Base-by-base conservation (phyloP, 2,888 invertebrate species). In the Sinohyriopsis cumingii region DNA sequence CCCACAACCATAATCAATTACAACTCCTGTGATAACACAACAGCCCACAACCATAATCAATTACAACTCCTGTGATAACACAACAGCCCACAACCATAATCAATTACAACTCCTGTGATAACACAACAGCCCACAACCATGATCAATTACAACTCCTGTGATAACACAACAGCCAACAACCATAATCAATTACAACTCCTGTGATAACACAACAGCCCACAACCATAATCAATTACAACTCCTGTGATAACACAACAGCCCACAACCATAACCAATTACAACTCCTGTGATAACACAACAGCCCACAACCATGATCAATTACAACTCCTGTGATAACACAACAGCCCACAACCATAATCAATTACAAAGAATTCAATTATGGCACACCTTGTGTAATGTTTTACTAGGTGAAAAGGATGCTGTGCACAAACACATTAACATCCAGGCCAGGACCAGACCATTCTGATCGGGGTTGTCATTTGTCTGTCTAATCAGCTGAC, bases 361-460 rank as follows among this genome's bases (percentile, higher is more conserved):
- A 55, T n/a, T n/a, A 45, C 45, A 12, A 45, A 45, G 9, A 45
- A 45, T 45, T 45, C 6, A 18, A 18, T 20, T 22, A n/a, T 22
- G 22, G 63, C 70, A 77, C 79, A 92, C 92, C 86, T 95, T 95
- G 86, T 94, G 93, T 15, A 96, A 92, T 0, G 94, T 92, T 90
- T 96, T 95, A 80, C 94, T 94, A 0, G 98, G 97, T 87, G 96
- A 95, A 91, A 97, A 98, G 22, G 97, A 95, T 3, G 97, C 97
- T 55, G 96, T 95, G 83, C 95, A 94, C 68, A 97, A 92, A 88
- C 96, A 96, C 63, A 98, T 92, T 2, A 98, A 91, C 57, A 96
- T 92, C 97, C 97, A 98, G 24, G 96, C 93, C 69, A 95, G 93
- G 85, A 96, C 95, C 1, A 94, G 93, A 91, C 95, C 94, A 76